Evolutionary conservation across 2,888 invertebrate genomes (phyloP), one percentile per base, ranked within the genome.

Genomic region (Auanema sp.): DNA sequence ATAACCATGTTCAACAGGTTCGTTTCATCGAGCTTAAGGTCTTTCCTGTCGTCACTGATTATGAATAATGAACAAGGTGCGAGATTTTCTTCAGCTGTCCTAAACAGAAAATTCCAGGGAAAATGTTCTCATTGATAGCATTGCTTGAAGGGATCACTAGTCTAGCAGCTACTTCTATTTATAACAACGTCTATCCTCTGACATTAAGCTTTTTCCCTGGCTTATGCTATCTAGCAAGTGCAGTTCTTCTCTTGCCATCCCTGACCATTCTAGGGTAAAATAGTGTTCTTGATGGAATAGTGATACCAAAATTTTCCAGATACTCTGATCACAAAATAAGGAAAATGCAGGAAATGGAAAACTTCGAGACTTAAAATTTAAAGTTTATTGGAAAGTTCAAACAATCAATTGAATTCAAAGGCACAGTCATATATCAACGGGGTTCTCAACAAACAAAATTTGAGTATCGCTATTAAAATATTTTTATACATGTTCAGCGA

Each of bases 141-240:
- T 72, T 84, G 4, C 59, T 83, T 33, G 85, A 85, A 72, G 83
- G 82, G 42, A 58, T 85, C 14, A 72, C 83, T 1, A 72, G 77
- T 4, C 69, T 85, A 10, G 59, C 80, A 50, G 84, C 85, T 5
- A 83, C 84, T 0, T 64, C 83, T 5, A 69, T 84, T 14, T 86
- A 83, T 77, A 85, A 85, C 72, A 81, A 77, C 16, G 50, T 85
- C 33, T 83, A 83, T 56, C 83, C 81, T 6, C 73, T 76, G n/a
- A 85, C 85, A 0, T 68, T 84, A 43, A 55, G 71, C 44, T 79
- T 84, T 66, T 85, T 81, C 64, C 79, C 83, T 12, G 85, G 85
- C 4, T 77, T 84, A n/a, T 67, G 75, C 58, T 81, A 80, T 55
- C 21, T 81, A 16, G 55, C 73, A 12, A 72, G 76, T 63, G 78